These are phyloP conservation scores for Pachyuromys duprasi DNA, from an alignment of 2,797 vertebrate genomes.

Conservation along the genomic window DNA sequence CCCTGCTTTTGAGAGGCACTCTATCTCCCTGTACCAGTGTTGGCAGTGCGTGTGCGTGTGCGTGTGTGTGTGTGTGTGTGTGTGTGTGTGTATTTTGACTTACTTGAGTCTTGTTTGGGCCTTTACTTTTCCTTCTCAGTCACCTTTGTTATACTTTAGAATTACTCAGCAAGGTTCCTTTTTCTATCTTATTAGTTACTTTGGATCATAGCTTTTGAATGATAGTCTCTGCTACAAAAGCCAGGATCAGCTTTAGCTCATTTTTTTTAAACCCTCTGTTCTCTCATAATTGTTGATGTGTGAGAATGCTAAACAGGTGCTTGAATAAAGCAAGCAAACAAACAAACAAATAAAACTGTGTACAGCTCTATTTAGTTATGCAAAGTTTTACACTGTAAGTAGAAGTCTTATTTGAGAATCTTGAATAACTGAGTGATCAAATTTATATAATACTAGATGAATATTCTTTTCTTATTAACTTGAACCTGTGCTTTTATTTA, in stretches of 20 bases:
- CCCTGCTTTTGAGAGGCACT: neutral
- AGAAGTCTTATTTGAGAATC: constrained; percentile 18
- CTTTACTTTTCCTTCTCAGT: neutral
- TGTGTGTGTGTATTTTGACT: neutral
- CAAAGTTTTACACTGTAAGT: neutral
- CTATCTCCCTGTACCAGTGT: neutral
- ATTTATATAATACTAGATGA: constrained; percentile 5
- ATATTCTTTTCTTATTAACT: constrained; percentile 40
- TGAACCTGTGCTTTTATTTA: neutral
- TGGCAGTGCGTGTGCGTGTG: neutral
- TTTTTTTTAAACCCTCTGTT: neutral
- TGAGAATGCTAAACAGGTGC: neutral
- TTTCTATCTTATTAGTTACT: neutral
- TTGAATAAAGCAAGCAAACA: constrained; percentile 7
- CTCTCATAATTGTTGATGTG: neutral
- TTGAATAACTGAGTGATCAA: neutral
- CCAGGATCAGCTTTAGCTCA: neutral
- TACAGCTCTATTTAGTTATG: neutral
- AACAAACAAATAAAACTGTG: too few relatives aligned
- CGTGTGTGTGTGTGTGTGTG: neutral
- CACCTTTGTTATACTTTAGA: neutral
- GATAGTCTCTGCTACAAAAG: neutral
- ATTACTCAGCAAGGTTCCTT: neutral
- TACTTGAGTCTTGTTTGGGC: neutral
- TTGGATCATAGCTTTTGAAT: neutral